Evolutionary conservation across 2,888 invertebrate species (phyloP).

Genomic region (Orthosia gothica): DNA sequence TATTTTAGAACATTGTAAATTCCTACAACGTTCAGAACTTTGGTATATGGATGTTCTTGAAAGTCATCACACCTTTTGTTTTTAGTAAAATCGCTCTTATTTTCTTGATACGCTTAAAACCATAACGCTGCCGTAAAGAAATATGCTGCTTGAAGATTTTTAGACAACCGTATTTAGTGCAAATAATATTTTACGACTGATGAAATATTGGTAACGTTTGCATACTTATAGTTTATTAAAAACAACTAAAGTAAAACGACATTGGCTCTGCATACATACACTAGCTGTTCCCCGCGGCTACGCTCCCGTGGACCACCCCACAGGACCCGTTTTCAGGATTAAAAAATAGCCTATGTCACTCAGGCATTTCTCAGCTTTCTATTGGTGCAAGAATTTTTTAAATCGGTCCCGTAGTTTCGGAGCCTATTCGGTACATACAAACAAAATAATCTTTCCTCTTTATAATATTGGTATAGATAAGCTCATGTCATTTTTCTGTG

Average conservation of each 20-base stretch:
- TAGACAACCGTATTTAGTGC: too few species aligned
- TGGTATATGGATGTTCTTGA: slow-evolving; percentile 28
- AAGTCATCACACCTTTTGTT: slow-evolving; percentile 36
- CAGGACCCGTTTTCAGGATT: too few species aligned
- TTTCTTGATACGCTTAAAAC: background rate
- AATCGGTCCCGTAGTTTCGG: too few species aligned
- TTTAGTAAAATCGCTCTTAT: slow-evolving; percentile 5
- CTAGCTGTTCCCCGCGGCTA: too few species aligned
- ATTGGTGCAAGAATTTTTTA: too few species aligned
- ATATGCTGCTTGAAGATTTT: background rate
- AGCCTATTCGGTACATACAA: too few species aligned
- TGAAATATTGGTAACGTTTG: background rate
- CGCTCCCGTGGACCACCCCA: too few species aligned
- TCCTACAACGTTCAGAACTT: slow-evolving; percentile 34
- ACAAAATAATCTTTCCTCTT: too few species aligned
- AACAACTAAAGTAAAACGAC: background rate
- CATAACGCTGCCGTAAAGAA: too few species aligned
- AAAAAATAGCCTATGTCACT: too few species aligned
- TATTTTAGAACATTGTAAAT: slow-evolving; percentile 59
- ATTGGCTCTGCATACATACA: background rate
- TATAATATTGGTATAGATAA: too few species aligned
- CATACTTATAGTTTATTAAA: background rate
- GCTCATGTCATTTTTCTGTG: background rate
- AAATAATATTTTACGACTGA: background rate
- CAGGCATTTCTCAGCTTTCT: too few species aligned